These are phyloP conservation scores for Temnothorax curvispinosus DNA, from an alignment of 1,140 invertebrate genomes.

Conservation along the genomic window DNA sequence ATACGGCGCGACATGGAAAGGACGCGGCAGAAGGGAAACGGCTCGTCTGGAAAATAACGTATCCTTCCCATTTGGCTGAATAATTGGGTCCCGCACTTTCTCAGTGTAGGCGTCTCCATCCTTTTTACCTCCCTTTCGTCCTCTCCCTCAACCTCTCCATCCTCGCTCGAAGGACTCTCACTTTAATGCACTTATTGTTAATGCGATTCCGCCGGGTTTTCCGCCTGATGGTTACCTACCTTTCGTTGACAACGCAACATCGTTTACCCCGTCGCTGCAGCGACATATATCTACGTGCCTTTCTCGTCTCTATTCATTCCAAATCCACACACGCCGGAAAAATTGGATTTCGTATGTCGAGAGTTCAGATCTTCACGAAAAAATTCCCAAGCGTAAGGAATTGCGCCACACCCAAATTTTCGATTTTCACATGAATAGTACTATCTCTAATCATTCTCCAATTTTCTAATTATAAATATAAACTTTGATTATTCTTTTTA, in stretches of 20 bases:
- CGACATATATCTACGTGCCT: constrained; percentile 21
- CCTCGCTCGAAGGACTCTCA: constrained; percentile 57
- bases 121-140: constrained; percentile 24
- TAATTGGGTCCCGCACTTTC: constrained; percentile 76
- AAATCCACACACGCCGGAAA: constrained; percentile 7
- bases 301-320: constrained; percentile 10
- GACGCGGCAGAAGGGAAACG: constrained; percentile 54
- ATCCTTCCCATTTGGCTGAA: constrained; percentile 73
- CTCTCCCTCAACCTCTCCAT: constrained; percentile 12
- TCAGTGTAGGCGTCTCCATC: constrained; percentile 36
- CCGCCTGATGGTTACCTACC: constrained; percentile 76
- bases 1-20: constrained; percentile 40
- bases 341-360: constrained; percentile 51
- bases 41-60: constrained; percentile 71
- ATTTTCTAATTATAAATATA: background rate
- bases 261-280: constrained; percentile 72
- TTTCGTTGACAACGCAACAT: constrained; percentile 78
- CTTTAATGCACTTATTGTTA: constrained; percentile 80
- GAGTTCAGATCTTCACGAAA: constrained; percentile 27
- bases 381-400: constrained; percentile 5
- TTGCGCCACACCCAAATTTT: background rate
- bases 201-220: constrained; percentile 79
- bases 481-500: background rate
- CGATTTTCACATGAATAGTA: background rate
- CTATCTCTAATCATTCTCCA: background rate